Conservation (phyloP, 53 echinoderm and acorn worm species). For the Echinarachnius parma region DNA sequence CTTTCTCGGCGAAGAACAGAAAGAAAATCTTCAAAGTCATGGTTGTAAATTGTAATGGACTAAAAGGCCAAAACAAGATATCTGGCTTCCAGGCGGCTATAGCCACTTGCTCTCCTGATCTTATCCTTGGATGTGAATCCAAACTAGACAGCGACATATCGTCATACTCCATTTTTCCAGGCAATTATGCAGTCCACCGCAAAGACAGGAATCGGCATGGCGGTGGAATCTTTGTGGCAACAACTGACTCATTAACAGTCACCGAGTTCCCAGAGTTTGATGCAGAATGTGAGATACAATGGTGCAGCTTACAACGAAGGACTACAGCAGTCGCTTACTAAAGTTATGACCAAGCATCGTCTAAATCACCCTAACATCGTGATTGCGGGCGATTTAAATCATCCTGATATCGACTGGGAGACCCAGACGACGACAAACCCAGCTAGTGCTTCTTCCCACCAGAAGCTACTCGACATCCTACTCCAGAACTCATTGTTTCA, state of each 20-base stretch:
- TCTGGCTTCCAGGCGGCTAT: no score
- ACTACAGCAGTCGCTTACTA: constrained; percentile 11
- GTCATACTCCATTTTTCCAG: constrained; percentile 32
- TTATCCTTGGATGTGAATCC: constrained; percentile 32
- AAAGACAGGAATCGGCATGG: constrained; percentile 27
- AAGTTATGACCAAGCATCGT: constrained; percentile 4
- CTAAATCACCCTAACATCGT: constrained; percentile 24
- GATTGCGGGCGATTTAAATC: constrained; percentile 32
- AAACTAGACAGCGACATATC: constrained; percentile 13
- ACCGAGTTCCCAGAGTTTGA: constrained; percentile 16
- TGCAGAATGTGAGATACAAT: constrained; percentile 14
- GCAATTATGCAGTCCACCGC: not conserved
- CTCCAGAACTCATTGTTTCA: not conserved
- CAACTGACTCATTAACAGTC: not conserved
- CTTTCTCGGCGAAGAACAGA: no score
- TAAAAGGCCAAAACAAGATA: no score
- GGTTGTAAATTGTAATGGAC: no score
- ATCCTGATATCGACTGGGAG: constrained; percentile 37
- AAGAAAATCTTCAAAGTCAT: no score
- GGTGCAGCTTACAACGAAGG: constrained; percentile 15
- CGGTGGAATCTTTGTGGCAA: constrained; percentile 5
- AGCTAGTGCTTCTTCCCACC: not conserved
- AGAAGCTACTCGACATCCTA: constrained; percentile 15
- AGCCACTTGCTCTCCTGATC: constrained; percentile 15
- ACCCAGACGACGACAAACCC: constrained; percentile 17